phyloP scores from a whole-genome alignment of 2,113 vertebrate species.

The Spea bombifrons region DNA sequence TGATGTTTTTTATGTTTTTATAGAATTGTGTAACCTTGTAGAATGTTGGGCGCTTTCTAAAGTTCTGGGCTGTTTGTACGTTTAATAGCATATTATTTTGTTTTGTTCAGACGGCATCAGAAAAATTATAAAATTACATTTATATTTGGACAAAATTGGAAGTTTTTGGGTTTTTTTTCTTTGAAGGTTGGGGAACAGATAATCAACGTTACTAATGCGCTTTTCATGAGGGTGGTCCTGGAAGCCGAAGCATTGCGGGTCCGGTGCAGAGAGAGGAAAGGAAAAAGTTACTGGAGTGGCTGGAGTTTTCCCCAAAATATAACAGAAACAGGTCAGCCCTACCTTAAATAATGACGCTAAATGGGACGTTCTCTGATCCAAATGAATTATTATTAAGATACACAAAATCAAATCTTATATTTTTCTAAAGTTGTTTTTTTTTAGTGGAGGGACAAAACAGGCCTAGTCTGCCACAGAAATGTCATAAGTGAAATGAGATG shows the following conservation, averaged over 20 bases:
- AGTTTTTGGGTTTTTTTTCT: conserved; percentile 24
- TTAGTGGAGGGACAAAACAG: too few relatives aligned
- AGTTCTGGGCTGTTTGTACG: too few relatives aligned
- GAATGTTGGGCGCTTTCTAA: too few relatives aligned
- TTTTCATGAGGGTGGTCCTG: not conserved
- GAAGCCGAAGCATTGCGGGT: conserved; percentile 61
- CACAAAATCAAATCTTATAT: too few relatives aligned
- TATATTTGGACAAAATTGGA: not conserved
- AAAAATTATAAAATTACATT: not conserved
- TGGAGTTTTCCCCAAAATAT: conserved; percentile 60
- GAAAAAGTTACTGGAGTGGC: conserved; percentile 59
- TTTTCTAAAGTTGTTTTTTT: too few relatives aligned
- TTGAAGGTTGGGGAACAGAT: conserved; percentile 53
- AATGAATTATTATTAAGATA: too few relatives aligned
- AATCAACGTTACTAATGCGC: rapidly evolving
- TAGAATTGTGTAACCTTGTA: too few relatives aligned
- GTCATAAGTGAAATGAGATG: too few relatives aligned
- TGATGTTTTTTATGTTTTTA: too few relatives aligned
- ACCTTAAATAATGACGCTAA: not conserved
- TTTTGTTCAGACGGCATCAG: not conserved
- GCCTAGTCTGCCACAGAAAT: too few relatives aligned
- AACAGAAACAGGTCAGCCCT: conserved; percentile 60
- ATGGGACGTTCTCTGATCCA: too few relatives aligned
- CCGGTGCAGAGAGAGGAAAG: conserved; percentile 55
- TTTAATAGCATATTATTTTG: too few relatives aligned